Percentiles rank a stretch among this genome's conserved stretches.
Evolutionary conservation across 2,888 invertebrate genomes (phyloP).

Genomic region (Amphipyra tragopoginis): DNA sequence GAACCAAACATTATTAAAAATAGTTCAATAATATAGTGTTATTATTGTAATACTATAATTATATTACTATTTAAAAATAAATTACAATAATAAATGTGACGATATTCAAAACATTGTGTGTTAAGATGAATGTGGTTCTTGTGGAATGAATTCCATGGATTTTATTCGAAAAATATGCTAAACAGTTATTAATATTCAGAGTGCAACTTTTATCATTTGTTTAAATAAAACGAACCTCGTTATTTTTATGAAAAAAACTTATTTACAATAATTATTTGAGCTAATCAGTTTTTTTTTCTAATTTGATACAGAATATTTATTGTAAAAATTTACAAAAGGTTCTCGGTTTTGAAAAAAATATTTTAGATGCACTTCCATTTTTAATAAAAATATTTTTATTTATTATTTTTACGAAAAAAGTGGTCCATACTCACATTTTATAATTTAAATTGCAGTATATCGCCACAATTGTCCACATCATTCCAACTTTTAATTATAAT

Average conservation of each 20-base stretch:
- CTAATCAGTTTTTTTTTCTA: background rate
- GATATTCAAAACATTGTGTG: slow-evolving; percentile 61
- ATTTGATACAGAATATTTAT: background rate
- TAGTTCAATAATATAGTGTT: slow-evolving; percentile 50
- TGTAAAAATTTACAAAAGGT: too few species aligned
- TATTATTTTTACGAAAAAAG: too few species aligned
- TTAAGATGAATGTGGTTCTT: slow-evolving; percentile 59
- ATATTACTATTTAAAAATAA: slow-evolving; percentile 49
- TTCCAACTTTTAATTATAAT: slow-evolving; percentile 40
- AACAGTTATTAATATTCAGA: slow-evolving; percentile 58
- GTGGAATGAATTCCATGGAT: slow-evolving; percentile 50
- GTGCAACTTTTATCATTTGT: slow-evolving; percentile 58
- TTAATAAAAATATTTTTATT: too few species aligned
- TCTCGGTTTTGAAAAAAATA: too few species aligned
- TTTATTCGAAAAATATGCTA: slow-evolving; percentile 54
- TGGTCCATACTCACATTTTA: too few species aligned
- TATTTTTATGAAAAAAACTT: background rate
- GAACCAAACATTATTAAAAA: slow-evolving; percentile 48
- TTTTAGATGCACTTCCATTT: too few species aligned
- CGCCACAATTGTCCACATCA: slow-evolving; percentile 16
- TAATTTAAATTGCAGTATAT: background rate
- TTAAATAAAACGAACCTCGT: background rate
- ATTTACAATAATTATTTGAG: background rate
- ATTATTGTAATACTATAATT: slow-evolving; percentile 50
- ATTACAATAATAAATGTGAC: slow-evolving; percentile 63